These are phyloP conservation scores for cattle (Bos taurus) DNA, from an alignment of 2,113 vertebrate species.

Conservation along the genomic window ARS-UCD2.0 NC_037332.1:96000001-96000500, in stretches of 20 bases:
- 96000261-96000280: not conserved
- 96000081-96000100: not conserved
- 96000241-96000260: not conserved
- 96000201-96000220: not conserved
- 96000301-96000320: not conserved
- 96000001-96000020: not conserved
- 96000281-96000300: slow-evolving; percentile 3
- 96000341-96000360: not conserved
- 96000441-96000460: not conserved
- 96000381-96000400: not conserved
- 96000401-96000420: not conserved
- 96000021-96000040: not conserved
- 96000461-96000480: not conserved
- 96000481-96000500: not conserved
- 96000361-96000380: not conserved
- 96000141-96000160: not conserved
- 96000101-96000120: not conserved
- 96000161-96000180: not conserved
- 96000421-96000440: not conserved
- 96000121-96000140: not conserved
- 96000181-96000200: not conserved
- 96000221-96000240: not conserved
- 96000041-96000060: not conserved
- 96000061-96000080: not conserved
- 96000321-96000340: not conserved